phyloP scores from a whole-genome alignment of 2,113 vertebrate species.

The Turnix velox region DNA sequence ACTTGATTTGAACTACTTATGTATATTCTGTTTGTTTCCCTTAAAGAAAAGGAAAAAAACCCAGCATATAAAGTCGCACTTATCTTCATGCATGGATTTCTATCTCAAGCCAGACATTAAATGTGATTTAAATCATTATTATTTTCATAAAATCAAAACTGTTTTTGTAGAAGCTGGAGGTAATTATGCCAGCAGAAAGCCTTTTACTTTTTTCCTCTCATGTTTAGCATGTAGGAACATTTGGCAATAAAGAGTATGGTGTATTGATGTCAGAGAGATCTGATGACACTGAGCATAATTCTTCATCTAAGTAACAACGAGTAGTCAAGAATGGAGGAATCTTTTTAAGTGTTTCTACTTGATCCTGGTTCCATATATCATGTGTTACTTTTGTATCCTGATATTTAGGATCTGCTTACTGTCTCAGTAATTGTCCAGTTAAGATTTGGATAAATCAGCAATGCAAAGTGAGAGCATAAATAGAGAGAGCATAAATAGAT shows the following conservation, averaged over 20 bases:
- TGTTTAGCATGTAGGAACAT: background rate
- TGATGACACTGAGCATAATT: background rate
- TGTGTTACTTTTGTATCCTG: background rate
- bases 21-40: background rate
- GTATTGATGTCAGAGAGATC: background rate
- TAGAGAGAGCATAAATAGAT: background rate
- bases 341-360: background rate
- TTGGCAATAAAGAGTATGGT: background rate
- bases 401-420: background rate
- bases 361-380: background rate
- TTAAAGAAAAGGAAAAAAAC: background rate
- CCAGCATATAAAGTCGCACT: background rate
- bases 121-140: background rate
- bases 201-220: fast-evolving
- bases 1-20: background rate
- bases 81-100: background rate
- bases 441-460: background rate
- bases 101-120: background rate
- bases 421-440: background rate
- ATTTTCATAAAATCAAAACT: background rate
- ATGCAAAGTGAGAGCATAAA: background rate
- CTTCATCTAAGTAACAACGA: background rate
- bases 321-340: background rate
- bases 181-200: background rate
- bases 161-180: background rate